Base-by-base conservation (phyloP, 2,888 invertebrate species). In the Dryadula phaetusa region DNA sequence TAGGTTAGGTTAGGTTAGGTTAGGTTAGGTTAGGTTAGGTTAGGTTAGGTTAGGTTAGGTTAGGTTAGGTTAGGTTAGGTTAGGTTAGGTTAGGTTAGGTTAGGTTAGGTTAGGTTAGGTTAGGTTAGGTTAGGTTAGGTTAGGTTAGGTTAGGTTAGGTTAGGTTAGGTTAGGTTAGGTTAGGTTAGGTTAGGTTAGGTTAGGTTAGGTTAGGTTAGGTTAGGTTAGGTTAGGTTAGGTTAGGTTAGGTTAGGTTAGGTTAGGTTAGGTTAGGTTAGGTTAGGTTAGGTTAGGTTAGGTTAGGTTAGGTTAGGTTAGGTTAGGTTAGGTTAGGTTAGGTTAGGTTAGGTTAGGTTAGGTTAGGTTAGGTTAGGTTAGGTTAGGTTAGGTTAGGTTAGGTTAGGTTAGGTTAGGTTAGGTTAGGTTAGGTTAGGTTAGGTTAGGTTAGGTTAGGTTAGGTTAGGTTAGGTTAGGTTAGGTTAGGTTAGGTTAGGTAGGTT, bases 1-100 rank as follows among this genome's bases (percentile, higher is more conserved):
- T 71, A 73, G 75, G 74, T 71, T 72, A 72, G 72, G 74, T 72
- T 74, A 73, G 70, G 71, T 70, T 71, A 74, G 72, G 72, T 72
- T 74, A 72, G 74, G 74, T 70, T 74, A 72, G 72, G 72, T 71
- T 74, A 74, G 72, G 71, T 74, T 72, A 72, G 74, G 72, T 73
- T 73, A 72, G 73, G 74, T 73, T 74, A 67, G 67, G 67, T 62
- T 67, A 67, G 67, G 67, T 64, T 68, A 71, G 73, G 73, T 71
- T 71, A 73, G 73, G 73, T 71, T 73, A 73, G 73, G 74, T 71
- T 72, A 72, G 72, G 72, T 71, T 72, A 72, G 74, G 74, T 73
- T 73, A 72, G 72, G 73, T 71, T 73, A 72, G 72, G 72, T 73
- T 71, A 70, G 70, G 71, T 71, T 74, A 70, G 72, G 71, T 64